Evolutionary conservation across 2,888 invertebrate species (phyloP), one percentile per base, ranked within the genome.

Genomic region (Monoplex corrugatus): DNA sequence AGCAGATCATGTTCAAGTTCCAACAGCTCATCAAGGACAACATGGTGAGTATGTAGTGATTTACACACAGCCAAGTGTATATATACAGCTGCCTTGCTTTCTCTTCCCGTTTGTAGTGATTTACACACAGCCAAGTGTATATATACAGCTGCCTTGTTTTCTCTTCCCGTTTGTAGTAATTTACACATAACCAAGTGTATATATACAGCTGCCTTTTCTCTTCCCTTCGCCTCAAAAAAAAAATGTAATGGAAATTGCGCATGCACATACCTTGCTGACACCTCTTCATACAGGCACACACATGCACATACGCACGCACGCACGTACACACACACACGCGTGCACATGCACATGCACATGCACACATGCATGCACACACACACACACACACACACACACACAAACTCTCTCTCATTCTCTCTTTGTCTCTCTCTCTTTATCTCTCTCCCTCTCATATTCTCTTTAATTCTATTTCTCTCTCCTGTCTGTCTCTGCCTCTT

Each of bases 1-100:
- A 99, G 95, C 98, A 98, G 96, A 97, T 98, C 63, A 98, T 99
- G 98, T 98, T 99, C 96, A 98, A 97, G 96, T 97, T 97, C 87
- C 98, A 98, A 95, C 97, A 98, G 45, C 97, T 98, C 50, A 97
- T 99, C 94, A 97, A 98, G 95, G 97, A 98, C 87, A 98, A 99
- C 95, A 97, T 98, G 97, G 97, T 97, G 90, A 91, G 92, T n/a
- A n/a, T n/a, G n/a, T n/a, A n/a, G n/a, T 57, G n/a, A n/a, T n/a
- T n/a, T n/a, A n/a, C n/a, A n/a, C n/a, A n/a, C n/a, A n/a, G n/a
- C n/a, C 57, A 57, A 13, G 23, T 23, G 23, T 23, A 57, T 23
- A 57, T 23, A 57, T 57, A 23, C 2, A 57, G 16, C 0, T 57
- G 2, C 57, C n/a, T n/a, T n/a, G n/a, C n/a, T n/a, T n/a, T n/a